These are phyloP conservation scores for Lysandra coridon DNA, from an alignment of 2,888 invertebrate species.

Conservation along the genomic window DNA sequence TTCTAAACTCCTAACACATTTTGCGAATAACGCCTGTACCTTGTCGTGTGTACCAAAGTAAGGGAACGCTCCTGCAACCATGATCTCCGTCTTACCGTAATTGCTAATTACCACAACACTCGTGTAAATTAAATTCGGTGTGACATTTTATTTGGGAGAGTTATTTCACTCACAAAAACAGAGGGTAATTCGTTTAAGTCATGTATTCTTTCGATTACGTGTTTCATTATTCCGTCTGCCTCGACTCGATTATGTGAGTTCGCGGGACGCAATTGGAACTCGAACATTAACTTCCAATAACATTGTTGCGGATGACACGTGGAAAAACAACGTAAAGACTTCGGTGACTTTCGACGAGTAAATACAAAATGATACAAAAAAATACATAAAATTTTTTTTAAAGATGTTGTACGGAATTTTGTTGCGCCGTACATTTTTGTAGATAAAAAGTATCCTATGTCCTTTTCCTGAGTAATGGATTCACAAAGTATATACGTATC, in stretches of 20 bases:
- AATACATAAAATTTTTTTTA: too few species aligned
- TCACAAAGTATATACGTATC: too few species aligned
- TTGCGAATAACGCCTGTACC: neutral
- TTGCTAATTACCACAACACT: neutral
- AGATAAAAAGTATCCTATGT: too few species aligned
- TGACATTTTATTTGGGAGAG: neutral
- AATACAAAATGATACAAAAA: too few species aligned
- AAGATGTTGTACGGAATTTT: too few species aligned
- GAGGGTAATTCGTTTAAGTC: slow-evolving; percentile 19
- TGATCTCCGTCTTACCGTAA: neutral
- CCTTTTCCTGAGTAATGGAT: too few species aligned
- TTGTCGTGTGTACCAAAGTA: neutral
- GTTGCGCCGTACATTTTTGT: too few species aligned
- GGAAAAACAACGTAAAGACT: neutral
- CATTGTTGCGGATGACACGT: neutral
- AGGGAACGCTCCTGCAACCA: too few species aligned
- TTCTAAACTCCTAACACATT: too few species aligned
- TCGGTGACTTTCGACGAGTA: neutral
- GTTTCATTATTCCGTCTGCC: slow-evolving; percentile 3
- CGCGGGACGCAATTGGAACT: neutral
- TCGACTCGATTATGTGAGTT: neutral
- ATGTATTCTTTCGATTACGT: slow-evolving; percentile 19
- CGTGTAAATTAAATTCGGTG: neutral
- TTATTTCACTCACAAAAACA: slow-evolving; percentile 11
- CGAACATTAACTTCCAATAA: slow-evolving; percentile 13